phyloP scores from a whole-genome alignment of 2,113 vertebrate species.

The Caretta caretta region DNA sequence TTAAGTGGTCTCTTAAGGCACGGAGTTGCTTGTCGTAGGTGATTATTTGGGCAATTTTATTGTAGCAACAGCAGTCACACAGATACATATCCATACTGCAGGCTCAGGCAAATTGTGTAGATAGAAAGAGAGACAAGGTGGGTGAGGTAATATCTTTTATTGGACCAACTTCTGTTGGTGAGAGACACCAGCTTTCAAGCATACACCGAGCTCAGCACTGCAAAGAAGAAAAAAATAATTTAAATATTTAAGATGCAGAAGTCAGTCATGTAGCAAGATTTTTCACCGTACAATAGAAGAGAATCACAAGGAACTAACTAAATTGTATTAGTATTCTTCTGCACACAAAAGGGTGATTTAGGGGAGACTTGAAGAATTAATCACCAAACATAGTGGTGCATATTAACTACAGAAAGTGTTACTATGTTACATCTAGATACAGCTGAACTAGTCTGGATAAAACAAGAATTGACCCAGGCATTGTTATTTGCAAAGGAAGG shows the following conservation, averaged over 20 bases:
- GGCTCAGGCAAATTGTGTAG: constrained; percentile 23
- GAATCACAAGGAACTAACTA: constrained; percentile 49
- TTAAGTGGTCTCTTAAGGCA: not conserved
- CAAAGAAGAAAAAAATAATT: constrained; percentile 16
- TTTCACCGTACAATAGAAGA: constrained; percentile 60
- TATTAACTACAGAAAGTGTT: constrained; percentile 64
- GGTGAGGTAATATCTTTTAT: not conserved
- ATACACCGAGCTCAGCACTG: not conserved
- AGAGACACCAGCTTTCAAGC: not conserved
- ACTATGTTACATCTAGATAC: constrained; percentile 6
- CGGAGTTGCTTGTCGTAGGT: not conserved
- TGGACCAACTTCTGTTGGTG: not conserved
- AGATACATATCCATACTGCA: not conserved
- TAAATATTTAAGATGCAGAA: constrained; percentile 70
- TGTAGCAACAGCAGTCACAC: not conserved
- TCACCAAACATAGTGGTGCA: constrained; percentile 59
- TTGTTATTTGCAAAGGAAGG: not conserved
- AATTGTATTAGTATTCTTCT: constrained; percentile 71
- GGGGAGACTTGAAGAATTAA: constrained; percentile 70
- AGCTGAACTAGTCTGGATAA: constrained; percentile 11
- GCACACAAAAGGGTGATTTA: constrained; percentile 68
- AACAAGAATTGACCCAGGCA: constrained; percentile 28
- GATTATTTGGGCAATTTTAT: not conserved
- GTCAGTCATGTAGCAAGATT: constrained; percentile 43
- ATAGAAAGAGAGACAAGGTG: not conserved